A percentile compares a stretch with the other conserved stretches of the same genome.
These are phyloP conservation scores for Drosophila macrospina DNA, from an alignment of 2,888 invertebrate species.

Conservation along the genomic window DNA sequence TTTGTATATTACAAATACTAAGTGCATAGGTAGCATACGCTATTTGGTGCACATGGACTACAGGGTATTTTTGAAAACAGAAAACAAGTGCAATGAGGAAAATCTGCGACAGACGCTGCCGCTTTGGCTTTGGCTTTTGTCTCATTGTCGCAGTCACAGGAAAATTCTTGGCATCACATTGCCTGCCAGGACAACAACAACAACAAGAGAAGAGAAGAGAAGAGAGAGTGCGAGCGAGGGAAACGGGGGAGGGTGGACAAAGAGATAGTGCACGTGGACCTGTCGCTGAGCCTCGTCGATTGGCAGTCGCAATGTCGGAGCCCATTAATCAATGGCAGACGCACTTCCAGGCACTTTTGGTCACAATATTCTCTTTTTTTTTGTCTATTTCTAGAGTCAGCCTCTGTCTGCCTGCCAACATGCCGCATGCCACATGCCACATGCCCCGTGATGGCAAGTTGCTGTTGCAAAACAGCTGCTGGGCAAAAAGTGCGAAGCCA, in stretches of 20 bases:
- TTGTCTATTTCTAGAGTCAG: constrained; percentile 34
- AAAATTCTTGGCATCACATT: constrained; percentile 55
- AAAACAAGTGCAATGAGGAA: constrained; percentile 35
- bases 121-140: constrained; percentile 54
- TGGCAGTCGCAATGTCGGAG: constrained; percentile 43
- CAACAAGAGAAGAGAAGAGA: background rate
- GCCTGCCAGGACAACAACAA: constrained; percentile 12
- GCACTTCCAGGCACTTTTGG: constrained; percentile 42
- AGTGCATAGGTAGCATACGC: background rate
- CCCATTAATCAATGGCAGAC: constrained; percentile 81
- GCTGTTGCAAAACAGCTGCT: constrained; percentile 22
- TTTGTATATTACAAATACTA: too few relatives aligned
- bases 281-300: constrained; percentile 43
- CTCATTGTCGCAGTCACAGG: constrained; percentile 52
- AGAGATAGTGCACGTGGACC: constrained; percentile 10
- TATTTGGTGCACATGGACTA: background rate
- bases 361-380: constrained; percentile 23
- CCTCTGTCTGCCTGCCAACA: background rate
- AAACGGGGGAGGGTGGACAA: background rate
- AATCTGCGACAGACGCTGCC: constrained; percentile 51
- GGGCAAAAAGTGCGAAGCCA: constrained; percentile 24
- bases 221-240: background rate
- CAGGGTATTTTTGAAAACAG: constrained; percentile 28
- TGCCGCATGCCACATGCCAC: constrained; percentile 4
- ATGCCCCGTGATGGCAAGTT: background rate